These are phyloP conservation scores for Ecdyonurus torrentis DNA, from an alignment of 2,888 invertebrate species.

Conservation along the genomic window DNA sequence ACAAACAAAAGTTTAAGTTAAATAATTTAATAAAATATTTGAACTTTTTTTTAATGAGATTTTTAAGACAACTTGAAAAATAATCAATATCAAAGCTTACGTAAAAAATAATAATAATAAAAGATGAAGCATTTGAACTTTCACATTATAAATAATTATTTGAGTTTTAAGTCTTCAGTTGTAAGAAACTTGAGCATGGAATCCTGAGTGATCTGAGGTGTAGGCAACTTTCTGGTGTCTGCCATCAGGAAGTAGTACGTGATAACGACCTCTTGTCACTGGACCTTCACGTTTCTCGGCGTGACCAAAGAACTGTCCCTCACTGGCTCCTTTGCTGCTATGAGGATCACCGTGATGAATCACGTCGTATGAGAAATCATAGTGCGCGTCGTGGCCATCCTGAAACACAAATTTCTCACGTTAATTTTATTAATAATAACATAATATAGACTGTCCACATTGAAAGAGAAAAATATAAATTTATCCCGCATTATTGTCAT, in stretches of 20 bases:
- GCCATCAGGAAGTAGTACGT: slow-evolving; percentile 62
- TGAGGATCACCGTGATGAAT: background rate
- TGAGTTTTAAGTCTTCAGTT: background rate
- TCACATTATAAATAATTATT: too few species aligned
- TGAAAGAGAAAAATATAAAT: too few species aligned
- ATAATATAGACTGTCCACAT: too few species aligned
- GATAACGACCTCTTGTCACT: slow-evolving; percentile 53
- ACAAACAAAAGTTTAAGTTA: too few species aligned
- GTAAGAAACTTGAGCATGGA: slow-evolving; percentile 49
- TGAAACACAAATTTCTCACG: background rate
- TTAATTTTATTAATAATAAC: too few species aligned
- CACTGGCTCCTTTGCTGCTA: background rate
- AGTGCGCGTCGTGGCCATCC: background rate
- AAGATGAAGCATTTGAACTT: too few species aligned
- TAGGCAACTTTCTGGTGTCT: slow-evolving; percentile 61
- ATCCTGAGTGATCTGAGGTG: slow-evolving; percentile 57
- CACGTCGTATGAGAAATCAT: background rate
- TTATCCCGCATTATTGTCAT: too few species aligned
- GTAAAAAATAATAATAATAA: too few species aligned
- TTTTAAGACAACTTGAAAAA: too few species aligned
- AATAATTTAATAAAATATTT: too few species aligned
- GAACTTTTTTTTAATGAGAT: too few species aligned
- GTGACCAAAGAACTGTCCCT: slow-evolving; percentile 20
- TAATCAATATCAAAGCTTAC: too few species aligned
- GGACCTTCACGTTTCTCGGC: slow-evolving; percentile 54